Conservation (phyloP, 2,797 vertebrate species). For the Acrossocheilus wenchowensis region DNA sequence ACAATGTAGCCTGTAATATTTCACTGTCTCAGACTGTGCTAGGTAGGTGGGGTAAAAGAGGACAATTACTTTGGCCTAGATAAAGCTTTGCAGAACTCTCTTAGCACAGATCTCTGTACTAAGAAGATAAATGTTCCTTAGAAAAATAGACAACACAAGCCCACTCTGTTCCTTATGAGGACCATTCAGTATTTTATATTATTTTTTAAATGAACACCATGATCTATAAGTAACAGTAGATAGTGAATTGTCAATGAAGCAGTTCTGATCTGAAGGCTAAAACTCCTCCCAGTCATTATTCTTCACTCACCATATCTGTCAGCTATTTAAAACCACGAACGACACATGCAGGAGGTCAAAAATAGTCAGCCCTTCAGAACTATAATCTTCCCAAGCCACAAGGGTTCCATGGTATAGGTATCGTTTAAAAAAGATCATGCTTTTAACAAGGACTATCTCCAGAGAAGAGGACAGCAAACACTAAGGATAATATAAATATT, state of each 20-base stretch:
- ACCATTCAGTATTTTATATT: neutral
- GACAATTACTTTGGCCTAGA: conserved; percentile 69
- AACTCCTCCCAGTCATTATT: conserved; percentile 51
- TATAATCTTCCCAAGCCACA: conserved; percentile 61
- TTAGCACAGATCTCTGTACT: conserved; percentile 4
- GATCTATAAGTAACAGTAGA: neutral
- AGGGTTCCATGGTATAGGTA: neutral
- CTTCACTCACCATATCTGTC: conserved; percentile 65
- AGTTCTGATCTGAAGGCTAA: conserved; percentile 26
- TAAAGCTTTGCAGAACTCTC: conserved; percentile 53
- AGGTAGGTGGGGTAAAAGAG: conserved; percentile 39
- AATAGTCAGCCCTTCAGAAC: conserved; percentile 71
- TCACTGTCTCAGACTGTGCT: conserved; percentile 24
- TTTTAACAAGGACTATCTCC: conserved; percentile 10
- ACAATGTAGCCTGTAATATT: neutral
- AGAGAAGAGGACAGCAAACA: conserved; percentile 1
- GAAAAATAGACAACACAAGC: conserved; percentile 1
- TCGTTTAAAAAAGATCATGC: neutral
- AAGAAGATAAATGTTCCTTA: neutral
- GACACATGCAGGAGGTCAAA: conserved; percentile 76
- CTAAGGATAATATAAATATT: conserved; percentile 10
- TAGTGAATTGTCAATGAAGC: neutral
- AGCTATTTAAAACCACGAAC: conserved; percentile 70
- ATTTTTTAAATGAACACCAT: neutral
- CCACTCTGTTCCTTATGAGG: neutral